These are phyloP conservation scores for Eurytoma adleriae DNA, from an alignment of 2,888 invertebrate species.

Conservation along the genomic window DNA sequence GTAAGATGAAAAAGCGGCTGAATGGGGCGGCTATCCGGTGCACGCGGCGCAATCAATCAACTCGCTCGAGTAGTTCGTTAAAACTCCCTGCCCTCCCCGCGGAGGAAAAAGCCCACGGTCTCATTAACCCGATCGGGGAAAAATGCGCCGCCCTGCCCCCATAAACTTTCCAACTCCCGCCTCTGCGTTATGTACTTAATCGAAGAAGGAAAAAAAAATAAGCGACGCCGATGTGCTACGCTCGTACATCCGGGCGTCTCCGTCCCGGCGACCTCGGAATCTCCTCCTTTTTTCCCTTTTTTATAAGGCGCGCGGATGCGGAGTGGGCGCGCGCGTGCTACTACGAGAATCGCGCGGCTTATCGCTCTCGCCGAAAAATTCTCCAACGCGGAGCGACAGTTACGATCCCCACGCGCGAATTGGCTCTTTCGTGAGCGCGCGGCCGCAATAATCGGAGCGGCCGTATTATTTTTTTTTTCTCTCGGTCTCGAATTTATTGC, in stretches of 20 bases:
- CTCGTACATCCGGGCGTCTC: no score
- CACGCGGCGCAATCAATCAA: constrained; percentile 28
- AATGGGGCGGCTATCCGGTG: background rate
- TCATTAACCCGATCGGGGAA: constrained; percentile 49
- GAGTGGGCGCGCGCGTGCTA: constrained; percentile 20
- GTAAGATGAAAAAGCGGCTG: constrained; percentile 9
- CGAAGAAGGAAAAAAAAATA: constrained; percentile 4
- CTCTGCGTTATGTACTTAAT: no score
- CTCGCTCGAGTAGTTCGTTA: constrained; percentile 40
- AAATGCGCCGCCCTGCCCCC: constrained; percentile 7
- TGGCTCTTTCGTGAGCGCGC: background rate
- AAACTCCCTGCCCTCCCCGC: constrained; percentile 6
- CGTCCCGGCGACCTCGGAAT: background rate
- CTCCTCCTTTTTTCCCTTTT: background rate
- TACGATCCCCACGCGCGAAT: background rate
- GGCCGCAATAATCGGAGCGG: background rate
- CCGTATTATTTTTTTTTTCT: background rate
- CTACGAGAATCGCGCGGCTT: constrained; percentile 22
- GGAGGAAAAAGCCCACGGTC: constrained; percentile 19
- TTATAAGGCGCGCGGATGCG: background rate
- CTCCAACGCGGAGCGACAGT: background rate
- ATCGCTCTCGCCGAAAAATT: constrained; percentile 15
- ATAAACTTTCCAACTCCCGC: background rate
- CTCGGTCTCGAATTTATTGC: constrained; percentile 35
- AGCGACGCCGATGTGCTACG: no score